phyloP scores from a whole-genome alignment of 2,113 vertebrate species.

The Orthonyx spaldingii region DNA sequence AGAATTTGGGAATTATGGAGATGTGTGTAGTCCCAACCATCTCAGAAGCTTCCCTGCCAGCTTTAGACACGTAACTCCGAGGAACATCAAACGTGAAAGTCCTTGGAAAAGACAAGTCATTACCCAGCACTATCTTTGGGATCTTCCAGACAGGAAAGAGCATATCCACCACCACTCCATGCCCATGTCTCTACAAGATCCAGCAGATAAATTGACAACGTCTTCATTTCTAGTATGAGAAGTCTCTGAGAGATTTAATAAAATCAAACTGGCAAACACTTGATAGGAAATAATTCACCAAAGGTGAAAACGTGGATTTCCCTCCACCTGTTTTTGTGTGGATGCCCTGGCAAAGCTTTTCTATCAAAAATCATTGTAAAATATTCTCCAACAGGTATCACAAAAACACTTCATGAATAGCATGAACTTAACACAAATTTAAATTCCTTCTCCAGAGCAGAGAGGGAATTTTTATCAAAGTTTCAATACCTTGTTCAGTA shows the following conservation, averaged over 20 bases:
- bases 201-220: not conserved
- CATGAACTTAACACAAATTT: not conserved
- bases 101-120: not conserved
- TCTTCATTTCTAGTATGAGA: not conserved
- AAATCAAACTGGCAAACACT: not conserved
- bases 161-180: not conserved
- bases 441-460: not conserved
- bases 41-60: not conserved
- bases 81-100: not conserved
- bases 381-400: not conserved
- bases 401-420: not conserved
- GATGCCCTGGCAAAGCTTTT: not conserved
- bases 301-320: not conserved
- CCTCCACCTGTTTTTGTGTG: not conserved
- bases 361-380: not conserved
- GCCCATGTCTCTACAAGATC: not conserved
- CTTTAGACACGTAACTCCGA: not conserved
- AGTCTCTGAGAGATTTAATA: not conserved
- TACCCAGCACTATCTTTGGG: not conserved
- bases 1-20: not conserved
- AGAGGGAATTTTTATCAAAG: constrained; percentile 16
- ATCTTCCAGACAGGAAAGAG: constrained; percentile 28
- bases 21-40: not conserved
- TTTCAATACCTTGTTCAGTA: constrained; percentile 27
- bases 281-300: not conserved